Base-by-base conservation (phyloP, 1,140 invertebrate genomes). In the Cyclargus thomasi region DNA sequence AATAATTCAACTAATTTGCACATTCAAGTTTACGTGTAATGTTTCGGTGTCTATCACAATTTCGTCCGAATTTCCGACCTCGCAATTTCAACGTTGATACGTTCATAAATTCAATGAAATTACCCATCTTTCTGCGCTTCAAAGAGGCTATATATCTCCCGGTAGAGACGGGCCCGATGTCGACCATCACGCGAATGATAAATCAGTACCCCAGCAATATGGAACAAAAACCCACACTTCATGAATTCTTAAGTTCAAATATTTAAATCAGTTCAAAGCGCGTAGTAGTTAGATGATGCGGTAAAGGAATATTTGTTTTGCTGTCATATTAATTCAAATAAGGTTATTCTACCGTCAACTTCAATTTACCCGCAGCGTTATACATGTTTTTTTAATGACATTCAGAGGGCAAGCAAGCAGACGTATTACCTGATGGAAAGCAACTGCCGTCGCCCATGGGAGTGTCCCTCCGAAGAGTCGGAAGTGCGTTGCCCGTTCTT, bases 91-190 rank as follows among this genome's bases (percentile, higher is more conserved):
- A 74, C 78, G 78, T 75, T 82, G 84, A 83, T 85, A 86, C 82
- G 86, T 83, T 82, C 83, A 88, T 88, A 88, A 88, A 88, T 88
- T 83, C 83, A 84, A 83, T 86, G 84, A 88, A 85, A 88, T 88
- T 84, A 88, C 86, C 83, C 82, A 86, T 86, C 82, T 86, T 86
- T 88, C 83, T 82, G 78, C 80, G 84, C 81, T 86, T 85, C 85
- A 84, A 88, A 83, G 80, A 78, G 80, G 79, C 80, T 79, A 88
- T 88, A 85, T 85, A 86, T 88, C 80, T 83, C 71, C 76, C 74
- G 64, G 75, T 80, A 74, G 80, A 81, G 82, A 84, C 82, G 84
- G 79, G 81, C 76, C 75, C 79, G 74, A 80, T 86, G 81, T 80
- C 79, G 81, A 81, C 79, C 81, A 84, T 86, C 82, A 86, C 72